phyloP scores from a whole-genome alignment of 2,113 vertebrate species.

The Octodon degus region DNA sequence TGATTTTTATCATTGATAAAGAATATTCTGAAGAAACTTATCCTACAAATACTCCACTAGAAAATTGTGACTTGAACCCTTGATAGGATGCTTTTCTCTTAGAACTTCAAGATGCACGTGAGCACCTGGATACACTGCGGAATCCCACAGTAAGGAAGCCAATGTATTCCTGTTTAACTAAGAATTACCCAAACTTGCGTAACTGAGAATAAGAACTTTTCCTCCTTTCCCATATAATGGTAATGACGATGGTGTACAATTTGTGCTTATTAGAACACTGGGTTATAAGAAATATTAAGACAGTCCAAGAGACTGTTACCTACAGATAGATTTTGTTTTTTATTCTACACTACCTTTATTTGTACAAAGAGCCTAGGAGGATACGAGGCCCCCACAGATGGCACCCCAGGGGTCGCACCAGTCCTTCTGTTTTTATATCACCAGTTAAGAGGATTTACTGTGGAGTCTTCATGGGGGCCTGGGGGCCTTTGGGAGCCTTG shows the following conservation, averaged over 20 bases:
- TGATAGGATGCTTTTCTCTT: background rate
- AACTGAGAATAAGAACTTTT: background rate
- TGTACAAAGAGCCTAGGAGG: no score
- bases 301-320: background rate
- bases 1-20: slow-evolving; percentile 28
- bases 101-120: background rate
- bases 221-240: background rate
- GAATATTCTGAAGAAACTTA: background rate
- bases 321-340: background rate
- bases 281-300: background rate
- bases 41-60: background rate
- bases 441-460: no score
- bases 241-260: background rate
- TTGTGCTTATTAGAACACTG: background rate
- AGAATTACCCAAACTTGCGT: background rate
- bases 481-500: no score
- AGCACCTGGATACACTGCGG: background rate
- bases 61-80: background rate
- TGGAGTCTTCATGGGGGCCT: no score
- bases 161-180: background rate
- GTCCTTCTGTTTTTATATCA: no score
- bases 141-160: background rate
- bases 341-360: no score
- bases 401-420: no score
- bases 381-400: no score